Conservation (phyloP, 2,888 invertebrate genomes). For the Lasioglossum leucozonium region DNA sequence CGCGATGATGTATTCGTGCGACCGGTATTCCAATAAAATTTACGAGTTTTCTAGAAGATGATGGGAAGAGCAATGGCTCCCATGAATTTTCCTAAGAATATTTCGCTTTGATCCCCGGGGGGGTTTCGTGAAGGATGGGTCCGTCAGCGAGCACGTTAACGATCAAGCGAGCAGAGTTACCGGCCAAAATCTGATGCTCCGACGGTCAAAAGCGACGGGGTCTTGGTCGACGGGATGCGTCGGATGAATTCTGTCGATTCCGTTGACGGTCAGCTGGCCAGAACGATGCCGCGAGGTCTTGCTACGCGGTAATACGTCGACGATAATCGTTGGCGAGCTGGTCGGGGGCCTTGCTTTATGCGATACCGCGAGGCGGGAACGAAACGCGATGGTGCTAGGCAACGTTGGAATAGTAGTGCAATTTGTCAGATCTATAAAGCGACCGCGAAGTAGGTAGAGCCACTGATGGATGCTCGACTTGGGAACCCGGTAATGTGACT, state of each 20-base stretch:
- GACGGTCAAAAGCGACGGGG: neutral
- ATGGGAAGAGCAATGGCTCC: neutral
- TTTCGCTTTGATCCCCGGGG: neutral
- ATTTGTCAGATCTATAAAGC: constrained; percentile 71
- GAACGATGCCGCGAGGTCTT: constrained; percentile 50
- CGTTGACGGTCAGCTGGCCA: constrained; percentile 11
- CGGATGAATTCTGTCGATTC: constrained; percentile 46
- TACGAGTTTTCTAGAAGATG: neutral
- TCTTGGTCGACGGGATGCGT: neutral
- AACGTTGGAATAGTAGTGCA: constrained; percentile 50
- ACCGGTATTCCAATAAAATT: neutral
- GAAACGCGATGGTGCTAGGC: constrained; percentile 16
- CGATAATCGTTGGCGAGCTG: constrained; percentile 58
- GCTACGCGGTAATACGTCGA: constrained; percentile 64
- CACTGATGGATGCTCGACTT: constrained; percentile 64
- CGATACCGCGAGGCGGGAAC: constrained; percentile 28
- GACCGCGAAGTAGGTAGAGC: constrained; percentile 63
- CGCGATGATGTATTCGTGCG: neutral
- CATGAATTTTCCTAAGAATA: neutral
- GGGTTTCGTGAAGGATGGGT: neutral
- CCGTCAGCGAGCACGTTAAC: neutral
- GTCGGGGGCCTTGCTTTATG: constrained; percentile 8
- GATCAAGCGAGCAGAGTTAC: neutral
- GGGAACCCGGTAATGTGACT: constrained; percentile 59
- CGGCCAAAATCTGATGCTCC: neutral